Evolutionary conservation across 53 echinoderm and acorn worm species (phyloP).

Genomic region (Crossaster papposus): DNA sequence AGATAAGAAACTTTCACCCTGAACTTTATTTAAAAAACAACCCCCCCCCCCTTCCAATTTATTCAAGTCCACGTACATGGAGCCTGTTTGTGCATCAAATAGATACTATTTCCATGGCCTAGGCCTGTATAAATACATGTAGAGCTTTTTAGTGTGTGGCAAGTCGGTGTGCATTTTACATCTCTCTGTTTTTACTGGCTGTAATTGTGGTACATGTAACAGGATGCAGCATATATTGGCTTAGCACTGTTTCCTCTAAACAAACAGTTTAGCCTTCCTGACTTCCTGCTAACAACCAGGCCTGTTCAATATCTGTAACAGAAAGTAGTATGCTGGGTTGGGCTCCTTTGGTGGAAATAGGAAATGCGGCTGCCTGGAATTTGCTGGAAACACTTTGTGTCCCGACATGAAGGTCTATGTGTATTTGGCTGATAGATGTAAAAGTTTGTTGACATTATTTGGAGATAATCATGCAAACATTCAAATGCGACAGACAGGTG

Average conservation of each 20-base stretch:
- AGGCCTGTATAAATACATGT: neutral
- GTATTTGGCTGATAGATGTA: neutral
- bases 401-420: neutral
- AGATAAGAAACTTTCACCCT: neutral
- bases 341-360: neutral
- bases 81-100: neutral
- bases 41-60: neutral
- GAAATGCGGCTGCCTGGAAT: neutral
- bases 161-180: neutral
- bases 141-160: neutral
- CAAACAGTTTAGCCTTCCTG: neutral
- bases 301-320: slow-evolving; percentile 29
- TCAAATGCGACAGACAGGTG: neutral
- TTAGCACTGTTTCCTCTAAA: slow-evolving; percentile 8
- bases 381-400: neutral
- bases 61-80: neutral
- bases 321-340: neutral
- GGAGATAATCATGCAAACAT: neutral
- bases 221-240: neutral
- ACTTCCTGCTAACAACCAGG: neutral
- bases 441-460: neutral
- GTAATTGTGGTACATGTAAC: neutral
- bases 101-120: neutral
- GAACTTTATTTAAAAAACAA: neutral
- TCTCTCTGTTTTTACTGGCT: neutral